Evolutionary conservation across 2,888 invertebrate species (phyloP).

Genomic region (Lasioglossum villosulum): DNA sequence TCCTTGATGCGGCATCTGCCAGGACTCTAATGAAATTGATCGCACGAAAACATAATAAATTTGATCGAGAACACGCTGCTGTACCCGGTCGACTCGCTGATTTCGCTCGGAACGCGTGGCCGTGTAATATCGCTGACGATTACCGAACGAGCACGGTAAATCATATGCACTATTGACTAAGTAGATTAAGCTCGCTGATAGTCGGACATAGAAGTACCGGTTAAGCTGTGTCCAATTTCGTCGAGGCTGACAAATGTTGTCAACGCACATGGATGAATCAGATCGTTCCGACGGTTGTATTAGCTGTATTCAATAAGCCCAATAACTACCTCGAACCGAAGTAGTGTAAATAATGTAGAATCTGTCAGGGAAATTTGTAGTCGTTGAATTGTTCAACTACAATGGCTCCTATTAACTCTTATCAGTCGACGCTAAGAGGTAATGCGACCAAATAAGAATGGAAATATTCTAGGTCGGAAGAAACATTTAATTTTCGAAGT

Average conservation of each 20-base stretch:
- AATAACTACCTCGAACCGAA: not conserved
- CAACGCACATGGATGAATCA: not conserved
- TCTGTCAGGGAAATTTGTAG: not conserved
- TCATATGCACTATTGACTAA: not conserved
- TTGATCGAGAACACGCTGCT: not conserved
- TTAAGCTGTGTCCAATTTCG: not conserved
- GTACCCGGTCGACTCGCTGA: not conserved
- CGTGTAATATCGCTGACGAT: not conserved
- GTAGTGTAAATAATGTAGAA: not conserved
- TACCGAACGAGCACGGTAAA: not conserved
- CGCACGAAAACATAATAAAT: not conserved
- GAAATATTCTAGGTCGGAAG: too few relatives aligned
- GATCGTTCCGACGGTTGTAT: not conserved
- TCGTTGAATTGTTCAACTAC: not conserved
- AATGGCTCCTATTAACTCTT: too few relatives aligned
- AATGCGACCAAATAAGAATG: too few relatives aligned
- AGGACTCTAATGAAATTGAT: conserved; percentile 7
- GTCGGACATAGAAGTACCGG: not conserved
- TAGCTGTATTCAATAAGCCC: not conserved
- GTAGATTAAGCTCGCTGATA: not conserved
- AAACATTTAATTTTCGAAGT: too few relatives aligned
- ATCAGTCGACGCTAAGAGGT: too few relatives aligned
- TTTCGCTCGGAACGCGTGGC: not conserved
- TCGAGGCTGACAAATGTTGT: not conserved
- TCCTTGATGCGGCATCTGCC: conserved; percentile 7